Conservation (phyloP, 53 echinoderm and acorn worm species). For the Holothuria leucospilota region DNA sequence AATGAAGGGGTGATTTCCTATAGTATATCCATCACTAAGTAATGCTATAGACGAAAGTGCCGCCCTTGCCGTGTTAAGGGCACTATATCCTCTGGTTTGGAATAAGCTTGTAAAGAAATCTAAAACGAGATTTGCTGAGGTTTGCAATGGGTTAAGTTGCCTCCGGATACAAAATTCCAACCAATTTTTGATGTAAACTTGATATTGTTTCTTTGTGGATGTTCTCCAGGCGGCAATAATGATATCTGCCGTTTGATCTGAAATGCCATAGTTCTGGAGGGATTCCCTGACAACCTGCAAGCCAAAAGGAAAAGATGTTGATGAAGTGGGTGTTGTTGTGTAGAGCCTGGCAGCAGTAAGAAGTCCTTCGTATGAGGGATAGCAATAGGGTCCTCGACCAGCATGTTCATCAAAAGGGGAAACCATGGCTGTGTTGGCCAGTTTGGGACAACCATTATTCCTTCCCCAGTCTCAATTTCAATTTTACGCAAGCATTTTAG, state of each 20-base stretch:
- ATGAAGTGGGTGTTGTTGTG: conserved; percentile 39
- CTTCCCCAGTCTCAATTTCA: conserved; percentile 21
- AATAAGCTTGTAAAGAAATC: conserved; percentile 21
- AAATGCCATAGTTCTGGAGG: conserved; percentile 55
- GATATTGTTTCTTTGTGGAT: conserved; percentile 69
- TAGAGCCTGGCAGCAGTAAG: conserved; percentile 32
- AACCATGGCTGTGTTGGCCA: conserved; percentile 55
- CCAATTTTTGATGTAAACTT: conserved; percentile 60
- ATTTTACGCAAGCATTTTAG: conserved; percentile 18
- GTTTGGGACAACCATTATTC: conserved; percentile 41
- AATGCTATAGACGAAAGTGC: conserved; percentile 41
- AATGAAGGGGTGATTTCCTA: conserved; percentile 53
- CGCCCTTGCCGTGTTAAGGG: conserved; percentile 56
- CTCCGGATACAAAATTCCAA: conserved; percentile 35
- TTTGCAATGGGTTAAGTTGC: conserved; percentile 26
- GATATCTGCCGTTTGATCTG: conserved; percentile 49
- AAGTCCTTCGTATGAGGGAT: conserved; percentile 45
- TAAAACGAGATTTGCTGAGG: neutral
- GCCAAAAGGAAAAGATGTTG: conserved; percentile 44
- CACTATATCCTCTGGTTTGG: conserved; percentile 25
- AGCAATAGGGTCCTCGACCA: conserved; percentile 52
- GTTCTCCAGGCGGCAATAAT: conserved; percentile 68
- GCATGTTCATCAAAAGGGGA: conserved; percentile 18
- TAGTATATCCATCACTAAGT: conserved; percentile 34
- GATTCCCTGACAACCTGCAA: conserved; percentile 63